Conservation (phyloP, 2,888 invertebrate species). For the Nemurella pictetii region DNA sequence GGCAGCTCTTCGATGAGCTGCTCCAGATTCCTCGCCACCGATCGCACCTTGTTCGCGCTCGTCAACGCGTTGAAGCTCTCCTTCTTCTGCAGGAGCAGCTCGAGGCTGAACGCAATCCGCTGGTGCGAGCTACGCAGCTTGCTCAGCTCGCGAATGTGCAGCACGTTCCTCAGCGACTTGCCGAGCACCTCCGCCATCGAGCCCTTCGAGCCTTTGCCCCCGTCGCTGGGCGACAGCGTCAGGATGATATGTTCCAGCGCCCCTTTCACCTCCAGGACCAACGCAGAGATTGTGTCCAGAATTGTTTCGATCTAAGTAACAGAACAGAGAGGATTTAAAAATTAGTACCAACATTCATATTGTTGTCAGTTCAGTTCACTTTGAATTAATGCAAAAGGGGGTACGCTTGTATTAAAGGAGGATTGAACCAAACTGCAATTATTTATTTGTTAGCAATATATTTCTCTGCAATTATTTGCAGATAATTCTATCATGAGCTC, state of each 20-base stretch:
- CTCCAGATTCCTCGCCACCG: conserved; percentile 64
- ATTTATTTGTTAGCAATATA: no score
- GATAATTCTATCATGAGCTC: no score
- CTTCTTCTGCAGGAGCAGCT: conserved; percentile 59
- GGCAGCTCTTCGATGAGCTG: conserved; percentile 66
- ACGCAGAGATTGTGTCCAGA: conserved; percentile 60
- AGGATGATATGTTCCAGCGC: conserved; percentile 63
- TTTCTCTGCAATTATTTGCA: no score
- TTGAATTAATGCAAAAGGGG: no score
- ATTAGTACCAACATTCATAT: no score
- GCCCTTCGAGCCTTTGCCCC: conserved; percentile 43
- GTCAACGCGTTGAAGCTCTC: conserved; percentile 65
- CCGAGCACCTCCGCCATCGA: conserved; percentile 48
- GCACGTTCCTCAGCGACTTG: conserved; percentile 53
- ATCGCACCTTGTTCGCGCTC: conserved; percentile 61
- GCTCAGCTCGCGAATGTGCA: conserved; percentile 59
- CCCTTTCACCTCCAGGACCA: conserved; percentile 62
- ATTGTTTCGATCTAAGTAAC: conserved; percentile 62
- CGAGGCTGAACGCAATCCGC: conserved; percentile 57
- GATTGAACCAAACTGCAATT: no score
- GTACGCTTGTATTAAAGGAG: no score
- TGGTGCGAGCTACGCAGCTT: conserved; percentile 60
- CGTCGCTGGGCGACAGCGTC: conserved; percentile 36
- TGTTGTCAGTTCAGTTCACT: no score
- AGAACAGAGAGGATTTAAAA: no score